A percentile compares a stretch with the other conserved stretches of the same genome.
These are phyloP conservation scores for Agrochola lychnidis DNA, from an alignment of 2,888 invertebrate species.

Conservation along the genomic window DNA sequence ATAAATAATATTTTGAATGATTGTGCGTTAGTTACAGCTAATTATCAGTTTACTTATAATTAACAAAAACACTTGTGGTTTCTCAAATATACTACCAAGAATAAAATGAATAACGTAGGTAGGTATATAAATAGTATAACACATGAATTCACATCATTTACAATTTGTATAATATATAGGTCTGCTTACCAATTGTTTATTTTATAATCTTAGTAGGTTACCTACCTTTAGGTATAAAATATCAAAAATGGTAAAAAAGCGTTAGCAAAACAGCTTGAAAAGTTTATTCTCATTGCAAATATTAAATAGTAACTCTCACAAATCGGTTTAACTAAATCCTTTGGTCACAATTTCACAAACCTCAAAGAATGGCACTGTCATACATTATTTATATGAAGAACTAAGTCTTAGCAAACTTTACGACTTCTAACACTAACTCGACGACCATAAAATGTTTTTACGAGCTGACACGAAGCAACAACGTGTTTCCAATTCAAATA, in stretches of 20 bases:
- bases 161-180: neutral
- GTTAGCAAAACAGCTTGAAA: neutral
- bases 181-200: neutral
- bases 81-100: conserved; percentile 16
- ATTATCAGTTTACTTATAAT: conserved; percentile 21
- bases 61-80: conserved; percentile 56
- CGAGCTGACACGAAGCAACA: conserved; percentile 33
- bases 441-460: conserved; percentile 39
- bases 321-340: conserved; percentile 1
- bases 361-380: neutral
- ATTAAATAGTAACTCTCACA: neutral
- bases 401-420: conserved; percentile 26
- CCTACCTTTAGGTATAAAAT: neutral
- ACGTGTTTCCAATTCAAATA: conserved; percentile 52
- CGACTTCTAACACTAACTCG: conserved; percentile 16
- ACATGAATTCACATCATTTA: neutral
- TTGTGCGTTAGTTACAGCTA: conserved; percentile 20
- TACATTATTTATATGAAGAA: conserved; percentile 34
- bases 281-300: too few species aligned
- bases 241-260: neutral
- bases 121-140: neutral
- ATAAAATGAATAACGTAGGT: conserved; percentile 43
- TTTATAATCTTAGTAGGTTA: neutral
- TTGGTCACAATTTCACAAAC: neutral
- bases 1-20: conserved; percentile 7